Evolutionary conservation across 2,888 invertebrate species (phyloP), one percentile per base, ranked within the genome.

Genomic region (Philereme transversata): DNA sequence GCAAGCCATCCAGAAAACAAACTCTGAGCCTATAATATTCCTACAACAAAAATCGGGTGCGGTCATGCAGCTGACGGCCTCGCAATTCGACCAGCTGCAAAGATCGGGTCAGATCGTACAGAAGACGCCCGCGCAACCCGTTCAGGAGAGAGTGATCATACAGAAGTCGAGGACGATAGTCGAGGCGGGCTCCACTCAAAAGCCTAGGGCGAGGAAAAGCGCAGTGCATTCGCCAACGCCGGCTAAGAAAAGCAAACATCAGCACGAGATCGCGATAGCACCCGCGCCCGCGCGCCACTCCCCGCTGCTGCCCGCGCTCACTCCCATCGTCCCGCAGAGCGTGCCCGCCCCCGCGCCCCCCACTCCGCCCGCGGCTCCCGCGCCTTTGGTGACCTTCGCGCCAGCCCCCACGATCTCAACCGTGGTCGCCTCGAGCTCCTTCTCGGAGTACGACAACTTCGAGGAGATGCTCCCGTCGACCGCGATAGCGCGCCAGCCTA

Each of bases 11-110:
- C 87, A 87, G 54, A 90, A 89, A 68, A 81, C 81, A 6, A 72
- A 84, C 55, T 74, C 87, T 0, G 92, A 92, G 62, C 90, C 88
- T 0, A 74, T 90, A 52, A 89, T 92, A 78, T 86, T 91, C 63
- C 73, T 90, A 48, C 88, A 91, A 76, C 90, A 92, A 64, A 92
- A 91, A 72, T 88, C 90, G n/a, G 92, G 92, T 10, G 77, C 90
- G 4, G 87, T 92, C 4, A 87, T 92, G 83, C 92, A 92, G 67
- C 75, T 92, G 47, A 92, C 93, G 5, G 82, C 90, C 5, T 88
- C 92, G n/a, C 91, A 93, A 72, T 93, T 92, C 69, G 91, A 93
- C 68, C 91, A 92, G 71, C 74, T 93, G 64, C 90, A 92, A 68
- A 78, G 88, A 57, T 91, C 91, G 0, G 92, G 93, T 0, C 92